phyloP scores from a whole-genome alignment of 2,888 invertebrate species.

The Pantelozetes paolii region DNA sequence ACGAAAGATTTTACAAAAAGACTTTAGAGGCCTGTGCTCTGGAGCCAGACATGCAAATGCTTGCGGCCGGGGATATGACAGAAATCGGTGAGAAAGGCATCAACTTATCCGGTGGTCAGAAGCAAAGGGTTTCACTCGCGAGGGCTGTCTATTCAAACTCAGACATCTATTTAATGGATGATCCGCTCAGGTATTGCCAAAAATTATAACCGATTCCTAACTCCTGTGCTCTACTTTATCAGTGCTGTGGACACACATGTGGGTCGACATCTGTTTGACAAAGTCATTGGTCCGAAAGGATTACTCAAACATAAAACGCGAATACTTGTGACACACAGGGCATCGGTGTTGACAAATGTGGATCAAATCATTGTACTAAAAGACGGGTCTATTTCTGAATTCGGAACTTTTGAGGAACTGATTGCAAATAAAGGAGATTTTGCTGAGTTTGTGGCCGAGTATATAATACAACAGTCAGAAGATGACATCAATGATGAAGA shows the following conservation, averaged over 20 bases:
- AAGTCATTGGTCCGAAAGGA: slow-evolving; percentile 74
- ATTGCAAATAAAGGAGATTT: slow-evolving; percentile 67
- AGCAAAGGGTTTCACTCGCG: slow-evolving; percentile 54
- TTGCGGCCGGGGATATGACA: slow-evolving; percentile 55
- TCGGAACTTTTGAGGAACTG: slow-evolving; percentile 82
- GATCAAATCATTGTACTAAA: slow-evolving; percentile 85
- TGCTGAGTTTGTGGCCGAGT: slow-evolving; percentile 55
- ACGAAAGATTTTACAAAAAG: slow-evolving; percentile 51
- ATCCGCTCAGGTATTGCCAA: slow-evolving; percentile 56
- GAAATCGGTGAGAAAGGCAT: slow-evolving; percentile 58
- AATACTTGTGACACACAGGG: slow-evolving; percentile 88
- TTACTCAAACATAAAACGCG: slow-evolving; percentile 64
- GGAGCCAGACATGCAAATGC: slow-evolving; percentile 54
- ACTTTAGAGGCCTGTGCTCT: slow-evolving; percentile 56
- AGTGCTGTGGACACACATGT: slow-evolving; percentile 82
- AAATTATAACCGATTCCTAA: slow-evolving; percentile 56
- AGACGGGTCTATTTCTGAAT: slow-evolving; percentile 79
- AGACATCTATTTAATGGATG: slow-evolving; percentile 58
- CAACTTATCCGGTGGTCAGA: slow-evolving; percentile 56
- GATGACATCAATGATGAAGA: slow-evolving; percentile 45
- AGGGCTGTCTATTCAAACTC: slow-evolving; percentile 48
- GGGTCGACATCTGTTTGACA: slow-evolving; percentile 93
- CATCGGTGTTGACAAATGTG: slow-evolving; percentile 83
- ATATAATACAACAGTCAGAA: slow-evolving; percentile 53
- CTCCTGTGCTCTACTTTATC: slow-evolving; percentile 37